Evolutionary conservation across 2,797 vertebrate species (phyloP).

Genomic region (Muscicapa striata): DNA sequence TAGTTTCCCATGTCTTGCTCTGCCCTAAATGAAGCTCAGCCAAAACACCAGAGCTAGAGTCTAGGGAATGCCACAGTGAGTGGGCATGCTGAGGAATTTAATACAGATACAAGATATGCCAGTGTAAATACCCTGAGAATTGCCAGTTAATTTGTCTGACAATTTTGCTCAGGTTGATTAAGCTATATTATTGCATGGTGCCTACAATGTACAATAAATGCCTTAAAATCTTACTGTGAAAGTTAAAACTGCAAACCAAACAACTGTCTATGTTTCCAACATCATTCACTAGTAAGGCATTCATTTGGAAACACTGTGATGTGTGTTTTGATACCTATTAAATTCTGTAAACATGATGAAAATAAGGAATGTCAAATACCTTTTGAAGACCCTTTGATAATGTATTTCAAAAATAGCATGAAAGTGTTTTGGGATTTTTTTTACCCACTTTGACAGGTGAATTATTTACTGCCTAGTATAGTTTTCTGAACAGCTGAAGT

Average conservation of each 20-base stretch:
- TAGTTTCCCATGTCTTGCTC: accelerated
- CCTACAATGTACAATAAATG: neutral
- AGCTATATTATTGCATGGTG: neutral
- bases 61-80: neutral
- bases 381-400: conserved; percentile 54
- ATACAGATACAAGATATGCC: neutral
- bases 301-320: conserved; percentile 48
- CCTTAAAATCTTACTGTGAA: neutral
- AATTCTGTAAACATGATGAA: conserved; percentile 48
- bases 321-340: conserved; percentile 52
- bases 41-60: neutral
- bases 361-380: conserved; percentile 58
- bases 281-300: conserved; percentile 20
- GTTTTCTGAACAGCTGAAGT: conserved; percentile 60
- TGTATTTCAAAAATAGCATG: conserved; percentile 50
- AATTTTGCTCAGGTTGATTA: neutral
- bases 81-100: neutral
- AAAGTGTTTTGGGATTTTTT: neutral
- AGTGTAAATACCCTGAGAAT: neutral
- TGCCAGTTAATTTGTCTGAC: neutral
- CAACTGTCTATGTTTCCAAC: neutral
- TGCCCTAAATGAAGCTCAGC: neutral
- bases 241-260: conserved; percentile 17
- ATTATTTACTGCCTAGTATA: conserved; percentile 64
- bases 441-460: conserved; percentile 27